Evolutionary conservation across 2,797 vertebrate genomes (phyloP).

Genomic region (Sebastes wilsoni): DNA sequence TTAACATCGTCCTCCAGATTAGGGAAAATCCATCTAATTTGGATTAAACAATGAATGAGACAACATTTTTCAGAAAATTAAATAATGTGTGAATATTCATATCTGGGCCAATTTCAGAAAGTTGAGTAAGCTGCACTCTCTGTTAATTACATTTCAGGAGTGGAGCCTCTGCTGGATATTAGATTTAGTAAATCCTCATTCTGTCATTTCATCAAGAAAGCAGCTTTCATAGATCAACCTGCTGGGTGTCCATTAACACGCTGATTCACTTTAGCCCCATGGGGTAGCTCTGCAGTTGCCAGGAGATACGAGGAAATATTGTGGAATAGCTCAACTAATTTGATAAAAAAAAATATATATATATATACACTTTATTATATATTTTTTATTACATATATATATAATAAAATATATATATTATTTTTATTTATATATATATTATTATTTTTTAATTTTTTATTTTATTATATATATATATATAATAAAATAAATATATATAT

Average conservation of each 20-base stretch:
- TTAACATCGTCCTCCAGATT: neutral
- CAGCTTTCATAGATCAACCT: neutral
- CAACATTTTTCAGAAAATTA: neutral
- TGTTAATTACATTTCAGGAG: constrained; percentile 28
- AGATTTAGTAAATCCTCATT: neutral
- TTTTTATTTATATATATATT: too few relatives aligned
- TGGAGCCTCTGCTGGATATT: constrained; percentile 6
- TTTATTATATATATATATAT: too few relatives aligned
- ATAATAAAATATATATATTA: too few relatives aligned
- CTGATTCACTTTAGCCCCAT: neutral
- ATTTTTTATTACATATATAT: too few relatives aligned
- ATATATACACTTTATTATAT: too few relatives aligned
- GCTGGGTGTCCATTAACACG: neutral
- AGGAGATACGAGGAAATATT: too few relatives aligned
- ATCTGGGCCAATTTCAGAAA: constrained; percentile 4
- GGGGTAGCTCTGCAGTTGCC: neutral
- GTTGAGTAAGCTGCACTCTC: constrained; percentile 8
- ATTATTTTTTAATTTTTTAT: too few relatives aligned
- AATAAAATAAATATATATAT: too few relatives aligned
- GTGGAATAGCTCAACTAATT: neutral
- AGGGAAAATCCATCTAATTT: neutral
- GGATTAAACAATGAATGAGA: neutral
- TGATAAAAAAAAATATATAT: neutral
- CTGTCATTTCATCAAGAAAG: neutral
- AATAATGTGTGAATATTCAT: constrained; percentile 14